Conservation (phyloP, 2,797 vertebrate species). For the Neopelma chrysocephalum region DNA sequence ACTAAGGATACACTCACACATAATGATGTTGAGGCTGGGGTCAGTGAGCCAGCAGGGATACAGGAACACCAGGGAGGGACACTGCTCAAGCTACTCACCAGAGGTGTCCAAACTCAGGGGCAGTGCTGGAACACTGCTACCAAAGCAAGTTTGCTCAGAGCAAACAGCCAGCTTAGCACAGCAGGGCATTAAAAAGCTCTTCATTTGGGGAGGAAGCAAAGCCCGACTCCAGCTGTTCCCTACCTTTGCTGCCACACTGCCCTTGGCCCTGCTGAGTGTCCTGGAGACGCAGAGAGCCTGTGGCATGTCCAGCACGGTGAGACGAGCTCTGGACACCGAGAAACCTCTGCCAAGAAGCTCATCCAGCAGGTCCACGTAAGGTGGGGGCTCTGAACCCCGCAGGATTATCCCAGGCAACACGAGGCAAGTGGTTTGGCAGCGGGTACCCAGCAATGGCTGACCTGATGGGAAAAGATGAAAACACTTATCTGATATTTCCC, state of each 20-base stretch:
- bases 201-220: background rate
- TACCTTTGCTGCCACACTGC: constrained; percentile 42
- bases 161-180: background rate
- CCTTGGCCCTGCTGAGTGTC: constrained; percentile 1
- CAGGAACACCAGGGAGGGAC: background rate
- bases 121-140: background rate
- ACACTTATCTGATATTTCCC: background rate
- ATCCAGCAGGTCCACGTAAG: constrained; percentile 66
- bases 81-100: background rate
- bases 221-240: background rate
- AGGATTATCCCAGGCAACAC: constrained; percentile 68
- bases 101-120: background rate
- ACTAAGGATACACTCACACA: accelerated
- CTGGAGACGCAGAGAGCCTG: constrained; percentile 63
- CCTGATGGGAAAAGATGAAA: constrained; percentile 1
- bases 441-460: background rate
- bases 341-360: constrained; percentile 69
- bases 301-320: constrained; percentile 51
- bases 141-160: background rate
- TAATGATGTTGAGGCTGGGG: background rate
- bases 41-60: background rate
- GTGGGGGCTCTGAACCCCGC: constrained; percentile 19
- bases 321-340: constrained; percentile 74
- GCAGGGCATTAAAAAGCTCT: background rate
- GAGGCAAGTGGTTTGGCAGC: constrained; percentile 77